Conservation (phyloP, 2,113 vertebrate species). For the Bagarius yarrelli region DNA sequence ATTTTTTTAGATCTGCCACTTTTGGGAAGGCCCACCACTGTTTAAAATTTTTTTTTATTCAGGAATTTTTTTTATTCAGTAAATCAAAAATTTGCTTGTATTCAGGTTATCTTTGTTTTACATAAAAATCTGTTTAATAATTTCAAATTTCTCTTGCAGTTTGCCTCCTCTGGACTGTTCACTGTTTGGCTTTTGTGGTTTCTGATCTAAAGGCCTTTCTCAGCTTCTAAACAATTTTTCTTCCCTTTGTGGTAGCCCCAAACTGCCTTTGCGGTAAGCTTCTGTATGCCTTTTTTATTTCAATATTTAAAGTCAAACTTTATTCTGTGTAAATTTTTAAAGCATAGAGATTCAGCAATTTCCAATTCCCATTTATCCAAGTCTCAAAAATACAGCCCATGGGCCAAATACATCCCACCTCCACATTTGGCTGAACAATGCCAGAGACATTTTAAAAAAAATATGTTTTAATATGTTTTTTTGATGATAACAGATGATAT, state of each 20-base stretch:
- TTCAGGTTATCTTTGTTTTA: constrained; percentile 61
- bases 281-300: constrained; percentile 51
- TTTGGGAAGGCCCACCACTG: too few relatives aligned
- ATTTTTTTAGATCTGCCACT: too few relatives aligned
- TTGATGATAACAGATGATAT: too few relatives aligned
- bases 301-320: not conserved
- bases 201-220: constrained; percentile 99
- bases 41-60: too few relatives aligned
- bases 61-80: too few relatives aligned
- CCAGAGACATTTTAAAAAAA: too few relatives aligned
- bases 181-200: constrained; percentile 99
- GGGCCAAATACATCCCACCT: not conserved
- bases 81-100: too few relatives aligned
- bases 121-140: too few relatives aligned
- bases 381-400: too few relatives aligned
- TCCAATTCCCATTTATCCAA: not conserved
- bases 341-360: not conserved
- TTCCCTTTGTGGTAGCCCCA: constrained; percentile 89
- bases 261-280: constrained; percentile 99
- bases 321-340: not conserved
- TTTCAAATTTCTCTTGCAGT: constrained; percentile 71
- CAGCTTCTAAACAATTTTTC: constrained; percentile 93
- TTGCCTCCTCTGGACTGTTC: constrained; percentile 99
- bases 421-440: too few relatives aligned
- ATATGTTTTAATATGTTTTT: too few relatives aligned